Evolutionary conservation across 2,113 vertebrate species (phyloP).

Genomic region (Zootoca vivipara): DNA sequence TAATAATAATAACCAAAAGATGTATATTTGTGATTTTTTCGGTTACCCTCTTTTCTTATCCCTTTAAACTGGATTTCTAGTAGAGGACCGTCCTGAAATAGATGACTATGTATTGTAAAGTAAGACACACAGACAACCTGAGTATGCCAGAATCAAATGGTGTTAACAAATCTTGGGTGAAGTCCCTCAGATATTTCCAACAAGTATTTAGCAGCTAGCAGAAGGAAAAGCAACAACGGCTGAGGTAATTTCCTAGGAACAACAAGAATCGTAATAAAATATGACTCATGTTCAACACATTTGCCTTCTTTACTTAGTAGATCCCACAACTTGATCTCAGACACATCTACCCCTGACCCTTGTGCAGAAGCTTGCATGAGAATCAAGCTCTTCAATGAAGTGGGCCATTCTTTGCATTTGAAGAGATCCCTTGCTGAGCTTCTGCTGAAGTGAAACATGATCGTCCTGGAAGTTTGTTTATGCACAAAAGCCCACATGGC

Average conservation of each 20-base stretch:
- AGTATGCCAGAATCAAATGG: background rate
- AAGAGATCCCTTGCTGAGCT: background rate
- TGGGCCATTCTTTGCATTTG: background rate
- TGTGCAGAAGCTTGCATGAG: background rate
- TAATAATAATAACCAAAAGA: background rate
- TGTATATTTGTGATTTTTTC: background rate
- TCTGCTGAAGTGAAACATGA: background rate
- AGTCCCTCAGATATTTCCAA: slow-evolving; percentile 13
- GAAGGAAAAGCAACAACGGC: background rate
- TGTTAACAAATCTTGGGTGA: background rate
- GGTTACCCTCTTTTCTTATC: background rate
- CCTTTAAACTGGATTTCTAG: background rate
- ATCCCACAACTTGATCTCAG: background rate
- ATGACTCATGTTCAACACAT: background rate
- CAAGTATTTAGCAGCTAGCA: slow-evolving; percentile 1
- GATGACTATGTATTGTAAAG: background rate
- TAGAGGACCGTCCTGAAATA: background rate
- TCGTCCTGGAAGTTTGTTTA: background rate
- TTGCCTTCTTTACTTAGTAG: background rate
- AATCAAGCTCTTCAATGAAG: background rate
- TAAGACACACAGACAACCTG: background rate
- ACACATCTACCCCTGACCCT: background rate
- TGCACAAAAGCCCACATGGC: background rate
- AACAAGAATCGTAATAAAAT: background rate
- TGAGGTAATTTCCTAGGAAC: background rate